Percentiles rank a stretch among this genome's conserved stretches.
These are phyloP conservation scores for Anagyrus pseudococci DNA, from an alignment of 2,888 invertebrate genomes.

Conservation along the genomic window DNA sequence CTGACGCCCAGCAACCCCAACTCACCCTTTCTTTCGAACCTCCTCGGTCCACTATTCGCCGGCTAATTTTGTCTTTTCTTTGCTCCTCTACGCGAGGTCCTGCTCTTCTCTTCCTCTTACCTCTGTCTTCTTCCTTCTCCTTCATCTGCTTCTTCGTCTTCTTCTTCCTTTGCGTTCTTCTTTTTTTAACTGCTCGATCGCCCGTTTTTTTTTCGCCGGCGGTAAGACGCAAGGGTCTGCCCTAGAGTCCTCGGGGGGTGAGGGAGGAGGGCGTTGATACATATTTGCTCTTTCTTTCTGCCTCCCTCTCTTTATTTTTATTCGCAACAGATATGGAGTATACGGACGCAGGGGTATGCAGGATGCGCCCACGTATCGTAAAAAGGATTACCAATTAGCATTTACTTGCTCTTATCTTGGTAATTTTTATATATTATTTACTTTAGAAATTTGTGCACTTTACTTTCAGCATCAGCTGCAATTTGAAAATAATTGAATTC, in stretches of 20 bases:
- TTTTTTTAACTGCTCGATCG: constrained; percentile 16
- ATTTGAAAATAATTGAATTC: no score
- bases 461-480: no score
- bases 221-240: constrained; percentile 37
- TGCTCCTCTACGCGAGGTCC: constrained; percentile 22
- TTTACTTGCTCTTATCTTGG: no score
- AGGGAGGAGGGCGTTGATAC: constrained; percentile 41
- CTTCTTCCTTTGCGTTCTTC: constrained; percentile 5
- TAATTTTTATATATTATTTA: no score
- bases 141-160: constrained; percentile 9
- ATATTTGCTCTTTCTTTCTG: constrained; percentile 41
- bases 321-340: no score
- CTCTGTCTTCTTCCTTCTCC: constrained; percentile 3
- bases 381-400: no score
- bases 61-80: constrained; percentile 38
- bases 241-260: constrained; percentile 40
- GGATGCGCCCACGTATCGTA: no score
- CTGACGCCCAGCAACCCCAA: no score
- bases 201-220: constrained; percentile 29
- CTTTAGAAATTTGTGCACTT: no score
- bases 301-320: background rate
- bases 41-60: constrained; percentile 15
- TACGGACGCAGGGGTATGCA: no score
- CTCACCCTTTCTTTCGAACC: constrained; percentile 20
- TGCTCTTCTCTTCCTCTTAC: background rate